Percentiles rank a stretch among this genome's conserved stretches.
Conservation (phyloP, 2,113 vertebrate genomes). For the Haemorhous mexicanus region DNA sequence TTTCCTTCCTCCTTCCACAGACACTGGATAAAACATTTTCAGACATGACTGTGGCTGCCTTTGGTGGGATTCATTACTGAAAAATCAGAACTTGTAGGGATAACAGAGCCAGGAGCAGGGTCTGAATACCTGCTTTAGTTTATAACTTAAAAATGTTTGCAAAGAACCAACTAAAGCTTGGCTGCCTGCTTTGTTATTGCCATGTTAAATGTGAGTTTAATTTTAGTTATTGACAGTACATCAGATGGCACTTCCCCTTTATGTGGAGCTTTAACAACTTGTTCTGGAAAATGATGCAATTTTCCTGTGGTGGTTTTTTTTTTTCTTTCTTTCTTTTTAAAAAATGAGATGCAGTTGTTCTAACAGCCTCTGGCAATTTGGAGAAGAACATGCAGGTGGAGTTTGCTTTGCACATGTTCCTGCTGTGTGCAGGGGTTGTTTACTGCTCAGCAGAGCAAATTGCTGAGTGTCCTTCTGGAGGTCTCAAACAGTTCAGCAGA, state of each 20-base stretch:
- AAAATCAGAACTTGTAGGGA: background rate
- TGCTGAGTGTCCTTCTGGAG: background rate
- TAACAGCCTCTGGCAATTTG: background rate
- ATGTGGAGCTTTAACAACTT: background rate
- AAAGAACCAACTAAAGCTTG: background rate
- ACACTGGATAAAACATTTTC: constrained; percentile 9
- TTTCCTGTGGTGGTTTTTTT: background rate
- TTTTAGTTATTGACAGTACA: background rate
- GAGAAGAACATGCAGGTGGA: constrained; percentile 27
- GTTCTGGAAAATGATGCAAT: background rate
- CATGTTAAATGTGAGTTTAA: background rate
- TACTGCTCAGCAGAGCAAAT: constrained; percentile 18
- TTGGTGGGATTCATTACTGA: background rate
- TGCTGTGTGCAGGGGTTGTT: constrained; percentile 2
- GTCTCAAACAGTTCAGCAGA: background rate
- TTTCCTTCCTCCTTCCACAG: constrained; percentile 6
- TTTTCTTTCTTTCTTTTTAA: background rate
- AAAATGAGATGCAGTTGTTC: background rate
- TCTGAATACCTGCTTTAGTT: background rate
- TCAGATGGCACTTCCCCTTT: background rate
- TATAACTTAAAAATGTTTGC: background rate
- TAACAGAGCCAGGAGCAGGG: background rate
- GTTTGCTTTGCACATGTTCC: constrained; percentile 25
- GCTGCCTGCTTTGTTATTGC: background rate
- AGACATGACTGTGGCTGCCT: background rate